These are phyloP conservation scores for Lydus trimaculatus DNA, from an alignment of 2,888 invertebrate species.

Conservation along the genomic window DNA sequence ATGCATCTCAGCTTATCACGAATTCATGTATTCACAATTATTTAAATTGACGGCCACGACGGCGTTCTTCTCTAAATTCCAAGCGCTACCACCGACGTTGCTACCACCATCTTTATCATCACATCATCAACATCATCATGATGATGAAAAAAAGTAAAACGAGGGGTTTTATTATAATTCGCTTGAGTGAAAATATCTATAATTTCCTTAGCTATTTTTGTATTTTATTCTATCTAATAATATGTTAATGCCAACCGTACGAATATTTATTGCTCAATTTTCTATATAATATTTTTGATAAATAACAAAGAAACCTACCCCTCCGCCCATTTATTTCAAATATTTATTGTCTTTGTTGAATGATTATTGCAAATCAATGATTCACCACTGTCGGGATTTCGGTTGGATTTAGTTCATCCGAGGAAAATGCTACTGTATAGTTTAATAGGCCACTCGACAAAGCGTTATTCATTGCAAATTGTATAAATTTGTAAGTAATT, in stretches of 20 bases:
- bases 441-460: constrained; percentile 49
- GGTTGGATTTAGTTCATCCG: constrained; percentile 20
- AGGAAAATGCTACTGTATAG: constrained; percentile 41
- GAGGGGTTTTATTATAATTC: constrained; percentile 57
- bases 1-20: constrained; percentile 61
- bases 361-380: constrained; percentile 7
- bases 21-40: constrained; percentile 63
- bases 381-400: constrained; percentile 19
- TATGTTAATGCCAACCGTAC: constrained; percentile 40
- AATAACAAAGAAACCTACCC: neutral
- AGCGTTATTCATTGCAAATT: constrained; percentile 52
- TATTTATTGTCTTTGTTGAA: neutral
- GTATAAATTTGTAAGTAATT: constrained; percentile 58
- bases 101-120: constrained; percentile 15
- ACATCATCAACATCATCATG: neutral
- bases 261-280: constrained; percentile 37
- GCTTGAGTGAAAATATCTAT: constrained; percentile 47
- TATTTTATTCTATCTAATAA: constrained; percentile 45
- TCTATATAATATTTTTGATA: constrained; percentile 36
- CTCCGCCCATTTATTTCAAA: neutral
- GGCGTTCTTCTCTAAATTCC: constrained; percentile 40
- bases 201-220: constrained; percentile 40
- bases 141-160: constrained; percentile 42
- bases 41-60: constrained; percentile 59
- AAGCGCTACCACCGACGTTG: constrained; percentile 31